Percentiles rank a stretch among this genome's conserved stretches.
Evolutionary conservation across 2,797 vertebrate genomes (phyloP).

Genomic region (Pseudochromis fuscus): DNA sequence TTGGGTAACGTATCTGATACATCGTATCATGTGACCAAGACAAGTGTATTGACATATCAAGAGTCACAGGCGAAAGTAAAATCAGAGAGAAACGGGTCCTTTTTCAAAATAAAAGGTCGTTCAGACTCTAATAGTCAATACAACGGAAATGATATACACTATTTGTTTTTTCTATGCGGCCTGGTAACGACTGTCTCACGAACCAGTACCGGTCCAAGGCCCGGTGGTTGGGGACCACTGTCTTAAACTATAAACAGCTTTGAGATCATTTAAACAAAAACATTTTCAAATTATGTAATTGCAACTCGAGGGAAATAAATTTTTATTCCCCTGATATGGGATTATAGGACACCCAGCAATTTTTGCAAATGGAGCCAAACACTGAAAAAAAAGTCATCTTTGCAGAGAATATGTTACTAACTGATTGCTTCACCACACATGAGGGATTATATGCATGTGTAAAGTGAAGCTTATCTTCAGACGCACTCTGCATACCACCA

Average conservation of each 20-base stretch:
- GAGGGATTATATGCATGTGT: constrained; percentile 29
- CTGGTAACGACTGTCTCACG: no score
- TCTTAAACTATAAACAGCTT: background rate
- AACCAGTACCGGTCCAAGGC: no score
- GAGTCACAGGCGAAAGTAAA: no score
- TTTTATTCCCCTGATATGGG: background rate
- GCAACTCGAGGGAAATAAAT: background rate
- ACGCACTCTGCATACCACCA: constrained; percentile 6
- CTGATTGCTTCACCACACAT: constrained; percentile 20
- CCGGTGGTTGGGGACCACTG: no score
- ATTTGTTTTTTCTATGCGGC: no score
- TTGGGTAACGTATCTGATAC: no score
- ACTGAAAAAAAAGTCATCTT: constrained; percentile 13
- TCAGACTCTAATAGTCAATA: no score
- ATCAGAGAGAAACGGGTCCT: no score
- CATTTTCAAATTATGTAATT: background rate
- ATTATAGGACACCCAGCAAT: constrained; percentile 9
- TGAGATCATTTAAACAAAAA: background rate
- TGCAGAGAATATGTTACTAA: constrained; percentile 36
- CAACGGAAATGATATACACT: no score
- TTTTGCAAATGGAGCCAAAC: constrained; percentile 14
- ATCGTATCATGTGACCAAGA: no score
- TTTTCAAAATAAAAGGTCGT: no score
- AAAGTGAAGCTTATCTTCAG: constrained; percentile 11
- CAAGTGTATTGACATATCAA: no score